A percentile compares a stretch with the other conserved stretches of the same genome.
phyloP scores from a whole-genome alignment of 2,888 invertebrate genomes.

The Cheilosia soror region DNA sequence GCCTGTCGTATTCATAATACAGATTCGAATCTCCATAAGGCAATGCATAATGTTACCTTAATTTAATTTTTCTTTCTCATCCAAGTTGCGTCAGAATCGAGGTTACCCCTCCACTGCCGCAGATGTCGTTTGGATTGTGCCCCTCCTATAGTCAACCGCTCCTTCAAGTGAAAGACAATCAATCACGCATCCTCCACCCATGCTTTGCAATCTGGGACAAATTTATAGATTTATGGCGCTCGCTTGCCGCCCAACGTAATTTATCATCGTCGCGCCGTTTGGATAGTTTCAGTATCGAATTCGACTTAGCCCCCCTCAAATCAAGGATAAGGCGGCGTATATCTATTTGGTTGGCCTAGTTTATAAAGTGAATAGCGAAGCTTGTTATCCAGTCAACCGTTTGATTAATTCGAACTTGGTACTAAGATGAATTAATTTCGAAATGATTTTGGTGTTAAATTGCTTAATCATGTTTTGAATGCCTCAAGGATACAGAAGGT shows the following conservation, averaged over 20 bases:
- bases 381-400: constrained; percentile 69
- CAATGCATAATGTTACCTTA: too few species aligned
- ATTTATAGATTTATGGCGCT: constrained; percentile 71
- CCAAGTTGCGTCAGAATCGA: background rate
- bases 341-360: constrained; percentile 59
- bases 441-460: constrained; percentile 41
- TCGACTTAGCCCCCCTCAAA: constrained; percentile 3
- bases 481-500: background rate
- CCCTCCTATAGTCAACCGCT: background rate
- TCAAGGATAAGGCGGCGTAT: constrained; percentile 14
- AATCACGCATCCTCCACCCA: constrained; percentile 58
- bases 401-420: constrained; percentile 68
- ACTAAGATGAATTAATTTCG: constrained; percentile 66
- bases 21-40: too few species aligned
- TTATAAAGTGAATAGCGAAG: constrained; percentile 59
- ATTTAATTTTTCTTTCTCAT: background rate
- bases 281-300: constrained; percentile 56
- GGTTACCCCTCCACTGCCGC: constrained; percentile 19
- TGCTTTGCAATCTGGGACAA: constrained; percentile 66
- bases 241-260: constrained; percentile 54
- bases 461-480: constrained; percentile 16
- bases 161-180: constrained; percentile 52
- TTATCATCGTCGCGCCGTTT: constrained; percentile 67
- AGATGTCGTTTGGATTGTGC: constrained; percentile 13
- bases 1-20: too few species aligned